Base-by-base conservation (phyloP, 1,140 invertebrate species). In the Trissolcus basalis region DNA sequence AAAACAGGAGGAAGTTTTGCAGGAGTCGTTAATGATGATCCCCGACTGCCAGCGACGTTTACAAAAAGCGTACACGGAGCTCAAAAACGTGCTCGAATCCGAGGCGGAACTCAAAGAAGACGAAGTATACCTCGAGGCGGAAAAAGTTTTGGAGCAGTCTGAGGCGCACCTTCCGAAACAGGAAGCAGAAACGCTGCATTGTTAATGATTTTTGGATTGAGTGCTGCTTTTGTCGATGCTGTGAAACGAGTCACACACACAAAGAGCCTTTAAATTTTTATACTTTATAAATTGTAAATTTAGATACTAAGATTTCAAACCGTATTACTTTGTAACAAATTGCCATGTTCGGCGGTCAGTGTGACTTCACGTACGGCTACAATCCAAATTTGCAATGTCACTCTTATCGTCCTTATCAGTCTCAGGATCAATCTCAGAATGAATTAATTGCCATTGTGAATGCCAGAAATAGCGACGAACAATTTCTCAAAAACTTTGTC, bases 1-100 rank as follows among this genome's bases (percentile, higher is more conserved):
- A 58, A 97, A 97, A 83, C 95, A 97, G 87, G 92, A 96, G 82
- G 94, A 96, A 87, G 94, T 97, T 1, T 88, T 97, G 32, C 92
- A 94, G 80, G 96, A 97, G 85, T 93, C 92, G 15, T 87, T 94
- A 59, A 95, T 96, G 93, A 97, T 97, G 94, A 90, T 97, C 44
- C 95, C 95, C 0, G 95, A 97, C 82, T 95, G 94, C 81, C 93
- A 95, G 80, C 91, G 94, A 69, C 92, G 95, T 82, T 88, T 96
- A 48, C 86, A 89, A 12, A 93, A 92, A 84, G 95, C 96, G 35
- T 93, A 89, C 78, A 91, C 92, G 67, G 93, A 96, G 61, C 89
- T 97, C 11, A 92, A 95, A 85, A 91, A 89, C 45, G 91, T 93
- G 54, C 81, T 96, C 35, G 91, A 93, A 64, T 90, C 91, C 6